A percentile compares a stretch with the other conserved stretches of the same genome.
phyloP scores from a whole-genome alignment of 2,888 invertebrate genomes.

The Kuschelorhynchus macadamiae region DNA sequence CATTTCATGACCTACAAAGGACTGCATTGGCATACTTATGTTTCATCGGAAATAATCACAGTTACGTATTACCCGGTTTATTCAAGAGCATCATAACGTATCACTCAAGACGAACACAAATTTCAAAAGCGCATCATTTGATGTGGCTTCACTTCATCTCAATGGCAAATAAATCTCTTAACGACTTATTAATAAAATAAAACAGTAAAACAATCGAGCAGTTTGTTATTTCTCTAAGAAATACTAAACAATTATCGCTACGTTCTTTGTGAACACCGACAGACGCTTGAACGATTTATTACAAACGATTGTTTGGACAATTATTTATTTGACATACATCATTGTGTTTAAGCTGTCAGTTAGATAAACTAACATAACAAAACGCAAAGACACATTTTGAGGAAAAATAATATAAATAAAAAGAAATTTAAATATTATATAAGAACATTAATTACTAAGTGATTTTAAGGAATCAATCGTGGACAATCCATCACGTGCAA shows the following conservation, averaged over 20 bases:
- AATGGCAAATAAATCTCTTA: slow-evolving; percentile 34
- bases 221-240: slow-evolving; percentile 36
- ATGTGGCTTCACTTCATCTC: slow-evolving; percentile 21
- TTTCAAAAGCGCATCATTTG: slow-evolving; percentile 24
- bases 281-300: slow-evolving; percentile 19
- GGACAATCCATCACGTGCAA: too few species aligned
- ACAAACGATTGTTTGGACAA: slow-evolving; percentile 5
- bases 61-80: not conserved
- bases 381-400: too few species aligned
- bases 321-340: slow-evolving; percentile 19
- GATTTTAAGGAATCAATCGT: too few species aligned
- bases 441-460: too few species aligned
- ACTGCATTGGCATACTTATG: not conserved
- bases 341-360: too few species aligned
- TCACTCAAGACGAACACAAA: slow-evolving; percentile 16
- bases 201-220: slow-evolving; percentile 30
- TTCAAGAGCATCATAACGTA: slow-evolving; percentile 1
- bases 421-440: too few species aligned
- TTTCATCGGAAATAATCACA: slow-evolving; percentile 14
- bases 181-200: slow-evolving; percentile 41
- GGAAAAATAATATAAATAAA: too few species aligned
- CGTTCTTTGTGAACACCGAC: slow-evolving; percentile 20
- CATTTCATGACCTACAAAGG: not conserved
- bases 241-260: slow-evolving; percentile 31
- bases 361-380: too few species aligned